phyloP scores from a whole-genome alignment of 2,888 invertebrate genomes.

The Matsumyia berberina region DNA sequence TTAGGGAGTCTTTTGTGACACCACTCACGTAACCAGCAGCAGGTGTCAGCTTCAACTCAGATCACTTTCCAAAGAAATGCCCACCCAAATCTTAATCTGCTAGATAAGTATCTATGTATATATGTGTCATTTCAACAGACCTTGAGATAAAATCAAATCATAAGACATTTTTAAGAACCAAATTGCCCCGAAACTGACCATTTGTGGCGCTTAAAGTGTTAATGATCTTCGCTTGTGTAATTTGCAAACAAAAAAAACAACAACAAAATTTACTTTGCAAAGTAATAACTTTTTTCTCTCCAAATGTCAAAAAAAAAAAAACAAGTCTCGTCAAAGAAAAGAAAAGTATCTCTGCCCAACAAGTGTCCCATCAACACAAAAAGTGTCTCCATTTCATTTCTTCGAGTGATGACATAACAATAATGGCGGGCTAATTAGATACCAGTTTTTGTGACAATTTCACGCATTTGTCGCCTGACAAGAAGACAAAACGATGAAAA shows the following conservation, averaged over 20 bases:
- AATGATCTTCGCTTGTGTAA: slow-evolving; percentile 39
- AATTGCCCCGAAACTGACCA: not conserved
- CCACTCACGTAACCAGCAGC: no score
- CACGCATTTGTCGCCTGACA: slow-evolving; percentile 1
- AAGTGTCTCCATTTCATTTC: slow-evolving; percentile 12
- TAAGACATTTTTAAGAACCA: not conserved
- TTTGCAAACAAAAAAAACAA: not conserved
- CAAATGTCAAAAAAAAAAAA: slow-evolving; percentile 1
- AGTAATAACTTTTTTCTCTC: slow-evolving; percentile 5
- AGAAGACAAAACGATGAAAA: no score
- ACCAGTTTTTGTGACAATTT: slow-evolving; percentile 52
- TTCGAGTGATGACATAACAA: slow-evolving; percentile 48
- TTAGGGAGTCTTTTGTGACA: no score
- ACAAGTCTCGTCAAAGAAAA: slow-evolving; percentile 31
- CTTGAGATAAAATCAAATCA: no score
- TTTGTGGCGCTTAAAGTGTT: slow-evolving; percentile 32
- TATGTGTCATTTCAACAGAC: no score
- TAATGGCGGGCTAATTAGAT: slow-evolving; percentile 54
- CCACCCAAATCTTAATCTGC: no score
- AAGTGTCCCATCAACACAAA: slow-evolving; percentile 7
- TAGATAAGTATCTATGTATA: no score
- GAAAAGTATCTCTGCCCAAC: slow-evolving; percentile 33
- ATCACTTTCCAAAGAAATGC: no score
- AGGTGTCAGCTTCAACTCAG: no score
- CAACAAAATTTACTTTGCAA: not conserved